Evolutionary conservation across 2,888 invertebrate genomes (phyloP).

Genomic region (Parnassius orleans): DNA sequence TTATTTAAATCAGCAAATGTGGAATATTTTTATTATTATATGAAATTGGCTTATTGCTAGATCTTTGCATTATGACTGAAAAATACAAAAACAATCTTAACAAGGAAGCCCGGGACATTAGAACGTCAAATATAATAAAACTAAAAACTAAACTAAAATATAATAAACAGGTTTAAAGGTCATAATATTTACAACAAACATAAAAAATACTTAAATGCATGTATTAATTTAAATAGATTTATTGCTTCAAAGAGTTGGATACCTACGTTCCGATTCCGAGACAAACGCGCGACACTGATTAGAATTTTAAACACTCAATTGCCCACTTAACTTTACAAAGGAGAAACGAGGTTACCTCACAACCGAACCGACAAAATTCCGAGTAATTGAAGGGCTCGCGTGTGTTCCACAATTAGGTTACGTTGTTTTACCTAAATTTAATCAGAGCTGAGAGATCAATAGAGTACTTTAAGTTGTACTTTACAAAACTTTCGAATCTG

Average conservation of each 20-base stretch:
- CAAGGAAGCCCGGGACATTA: neutral
- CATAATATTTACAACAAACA: neutral
- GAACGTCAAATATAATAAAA: neutral
- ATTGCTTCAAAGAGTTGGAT: neutral
- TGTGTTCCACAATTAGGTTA: neutral
- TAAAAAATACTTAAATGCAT: neutral
- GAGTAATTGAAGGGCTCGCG: neutral
- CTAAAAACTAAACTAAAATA: neutral
- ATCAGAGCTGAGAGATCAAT: neutral
- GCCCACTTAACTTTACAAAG: neutral
- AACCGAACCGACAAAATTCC: neutral
- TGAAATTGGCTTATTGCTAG: no score
- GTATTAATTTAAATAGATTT: neutral
- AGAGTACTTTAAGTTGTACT: no score
- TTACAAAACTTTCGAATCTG: no score
- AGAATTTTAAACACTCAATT: conserved; percentile 4
- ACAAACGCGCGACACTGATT: neutral
- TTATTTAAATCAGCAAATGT: no score
- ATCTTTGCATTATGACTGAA: neutral
- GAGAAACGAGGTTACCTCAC: conserved; percentile 1
- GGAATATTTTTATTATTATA: no score
- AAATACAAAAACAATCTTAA: neutral
- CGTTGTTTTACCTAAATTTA: neutral
- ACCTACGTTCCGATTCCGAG: neutral
- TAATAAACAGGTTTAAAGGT: neutral